Conservation (phyloP, 2,113 vertebrate species). For the Gila orcuttii region DNA sequence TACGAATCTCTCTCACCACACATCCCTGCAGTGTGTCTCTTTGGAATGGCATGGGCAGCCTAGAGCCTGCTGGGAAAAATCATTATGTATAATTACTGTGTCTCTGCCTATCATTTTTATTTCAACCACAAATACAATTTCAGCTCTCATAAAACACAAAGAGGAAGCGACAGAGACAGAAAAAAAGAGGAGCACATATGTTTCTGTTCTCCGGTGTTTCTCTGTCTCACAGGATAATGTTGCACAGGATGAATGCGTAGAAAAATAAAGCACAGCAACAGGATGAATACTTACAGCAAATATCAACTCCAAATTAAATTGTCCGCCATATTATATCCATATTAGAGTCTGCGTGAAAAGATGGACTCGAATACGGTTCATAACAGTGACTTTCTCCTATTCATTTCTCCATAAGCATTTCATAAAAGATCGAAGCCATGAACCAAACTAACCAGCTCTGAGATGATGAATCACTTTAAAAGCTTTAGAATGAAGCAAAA, state of each 20-base stretch:
- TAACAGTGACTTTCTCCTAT: background rate
- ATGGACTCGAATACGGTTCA: background rate
- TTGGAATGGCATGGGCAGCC: slow-evolving; percentile 37
- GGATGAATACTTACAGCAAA: slow-evolving; percentile 6
- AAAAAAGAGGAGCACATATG: background rate
- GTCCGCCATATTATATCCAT: background rate
- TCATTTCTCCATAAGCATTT: background rate
- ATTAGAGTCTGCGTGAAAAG: background rate
- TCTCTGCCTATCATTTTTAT: slow-evolving; percentile 45
- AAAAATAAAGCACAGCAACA: slow-evolving; percentile 5
- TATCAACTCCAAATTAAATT: background rate
- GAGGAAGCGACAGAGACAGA: slow-evolving; percentile 24
- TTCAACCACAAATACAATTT: slow-evolving; percentile 52
- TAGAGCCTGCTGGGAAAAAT: slow-evolving; percentile 39
- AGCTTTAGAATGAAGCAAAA: background rate
- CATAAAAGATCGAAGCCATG: background rate
- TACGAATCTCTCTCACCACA: slow-evolving; percentile 1
- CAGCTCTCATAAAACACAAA: slow-evolving; percentile 47
- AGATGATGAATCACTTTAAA: background rate
- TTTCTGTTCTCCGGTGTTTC: background rate
- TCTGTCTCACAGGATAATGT: background rate
- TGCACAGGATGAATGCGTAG: background rate
- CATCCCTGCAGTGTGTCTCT: slow-evolving; percentile 3
- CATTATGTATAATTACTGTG: slow-evolving; percentile 57
- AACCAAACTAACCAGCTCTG: background rate